phyloP scores from a whole-genome alignment of 1,140 invertebrate genomes.

The Akabosia matsudoensis region DNA sequence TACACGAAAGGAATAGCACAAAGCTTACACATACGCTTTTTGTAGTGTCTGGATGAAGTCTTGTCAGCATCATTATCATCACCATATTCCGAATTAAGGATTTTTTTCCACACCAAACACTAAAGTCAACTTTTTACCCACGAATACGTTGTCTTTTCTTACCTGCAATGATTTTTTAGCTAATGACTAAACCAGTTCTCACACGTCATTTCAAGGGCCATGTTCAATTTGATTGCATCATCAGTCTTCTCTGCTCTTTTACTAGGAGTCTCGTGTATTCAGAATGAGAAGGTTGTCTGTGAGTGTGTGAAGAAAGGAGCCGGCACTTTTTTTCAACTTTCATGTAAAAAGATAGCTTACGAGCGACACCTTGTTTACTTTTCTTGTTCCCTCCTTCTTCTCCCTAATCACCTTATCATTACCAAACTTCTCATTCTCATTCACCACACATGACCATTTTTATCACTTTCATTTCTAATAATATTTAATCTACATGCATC shows the following conservation, averaged over 20 bases:
- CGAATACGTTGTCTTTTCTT: neutral
- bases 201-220: conserved; percentile 18
- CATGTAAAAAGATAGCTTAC: neutral
- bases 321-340: neutral
- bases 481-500: no score
- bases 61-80: no score
- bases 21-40: no score
- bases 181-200: conserved; percentile 38
- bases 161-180: conserved; percentile 23
- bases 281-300: neutral
- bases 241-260: neutral
- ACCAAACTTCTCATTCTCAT: conserved; percentile 17
- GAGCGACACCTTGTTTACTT: conserved; percentile 16
- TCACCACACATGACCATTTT: conserved; percentile 2
- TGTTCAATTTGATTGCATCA: conserved; percentile 15
- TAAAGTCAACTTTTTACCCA: no score
- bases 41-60: neutral
- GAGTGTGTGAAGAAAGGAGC: neutral
- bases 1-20: no score
- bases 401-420: conserved; percentile 17
- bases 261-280: neutral
- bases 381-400: conserved; percentile 12
- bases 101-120: no score
- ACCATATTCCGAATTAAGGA: no score
- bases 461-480: neutral